These are phyloP conservation scores for Drosophila anceps DNA, from an alignment of 2,888 invertebrate species.

Conservation along the genomic window DNA sequence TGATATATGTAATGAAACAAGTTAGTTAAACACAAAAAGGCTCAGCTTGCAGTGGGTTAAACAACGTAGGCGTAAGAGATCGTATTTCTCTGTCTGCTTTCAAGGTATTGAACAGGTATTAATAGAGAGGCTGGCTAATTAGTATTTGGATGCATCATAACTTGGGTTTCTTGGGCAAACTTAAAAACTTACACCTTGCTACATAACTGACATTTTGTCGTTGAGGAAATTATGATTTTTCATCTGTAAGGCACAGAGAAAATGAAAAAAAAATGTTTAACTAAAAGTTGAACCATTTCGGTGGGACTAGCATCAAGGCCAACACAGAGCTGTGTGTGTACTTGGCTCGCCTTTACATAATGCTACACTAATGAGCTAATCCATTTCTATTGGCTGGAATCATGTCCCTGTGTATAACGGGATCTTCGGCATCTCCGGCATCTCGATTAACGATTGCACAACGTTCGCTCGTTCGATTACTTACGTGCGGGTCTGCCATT, in stretches of 20 bases:
- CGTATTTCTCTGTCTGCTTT: background rate
- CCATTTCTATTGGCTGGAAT: conserved; percentile 1
- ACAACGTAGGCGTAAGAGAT: background rate
- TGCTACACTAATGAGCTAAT: background rate
- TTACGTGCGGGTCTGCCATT: conserved; percentile 95
- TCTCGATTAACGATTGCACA: conserved; percentile 27
- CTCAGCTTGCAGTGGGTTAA: conserved; percentile 9
- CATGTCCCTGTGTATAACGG: background rate
- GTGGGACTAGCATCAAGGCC: background rate
- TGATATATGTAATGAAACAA: background rate
- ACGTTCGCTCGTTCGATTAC: conserved; percentile 83
- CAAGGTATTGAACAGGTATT: conserved; percentile 5
- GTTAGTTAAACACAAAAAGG: conserved; percentile 1
- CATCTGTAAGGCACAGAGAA: conserved; percentile 64
- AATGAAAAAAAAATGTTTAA: conserved; percentile 24
- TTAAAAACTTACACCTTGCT: conserved; percentile 64
- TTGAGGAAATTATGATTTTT: conserved; percentile 52
- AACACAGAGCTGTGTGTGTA: no score
- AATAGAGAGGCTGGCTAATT: conserved; percentile 15
- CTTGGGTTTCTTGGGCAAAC: conserved; percentile 21
- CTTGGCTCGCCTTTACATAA: conserved; percentile 46
- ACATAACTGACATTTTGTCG: conserved; percentile 24
- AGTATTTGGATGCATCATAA: conserved; percentile 14
- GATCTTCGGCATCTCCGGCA: background rate
- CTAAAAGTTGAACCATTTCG: background rate